Percentiles rank a stretch among this genome's conserved stretches.
Conservation (phyloP, 1,140 invertebrate species). For the Trachelipus rathkii region DNA sequence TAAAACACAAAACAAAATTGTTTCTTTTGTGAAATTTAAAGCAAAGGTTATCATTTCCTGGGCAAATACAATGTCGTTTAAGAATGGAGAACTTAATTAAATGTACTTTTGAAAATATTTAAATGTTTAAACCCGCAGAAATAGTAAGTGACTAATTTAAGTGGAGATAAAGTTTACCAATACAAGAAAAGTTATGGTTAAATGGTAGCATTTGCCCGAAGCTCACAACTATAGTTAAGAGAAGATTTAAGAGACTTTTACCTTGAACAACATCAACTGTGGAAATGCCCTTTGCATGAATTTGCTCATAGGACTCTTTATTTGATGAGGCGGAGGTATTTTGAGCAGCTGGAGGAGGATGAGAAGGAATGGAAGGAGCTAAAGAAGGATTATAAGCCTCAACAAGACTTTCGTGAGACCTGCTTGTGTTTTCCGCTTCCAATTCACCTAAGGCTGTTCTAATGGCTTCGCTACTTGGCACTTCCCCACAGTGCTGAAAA, state of each 20-base stretch:
- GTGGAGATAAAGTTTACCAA: too few species aligned
- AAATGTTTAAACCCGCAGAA: too few species aligned
- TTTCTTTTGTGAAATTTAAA: too few species aligned
- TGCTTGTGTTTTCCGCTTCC: conserved; percentile 9
- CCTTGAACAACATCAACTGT: conserved; percentile 31
- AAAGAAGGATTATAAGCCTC: conserved; percentile 1
- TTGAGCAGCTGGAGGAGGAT: conserved; percentile 26
- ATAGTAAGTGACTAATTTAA: too few species aligned
- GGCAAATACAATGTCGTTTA: too few species aligned
- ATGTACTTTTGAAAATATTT: too few species aligned
- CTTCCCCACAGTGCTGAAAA: conserved; percentile 27
- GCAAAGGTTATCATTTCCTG: too few species aligned
- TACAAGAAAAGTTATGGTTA: too few species aligned
- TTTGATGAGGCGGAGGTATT: conserved; percentile 25
- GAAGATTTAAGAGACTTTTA: background rate
- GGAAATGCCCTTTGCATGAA: conserved; percentile 19
- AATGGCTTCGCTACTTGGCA: conserved; percentile 36
- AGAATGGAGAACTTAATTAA: too few species aligned
- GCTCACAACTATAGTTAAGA: too few species aligned
- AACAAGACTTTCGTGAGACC: background rate
- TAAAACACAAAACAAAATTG: too few species aligned
- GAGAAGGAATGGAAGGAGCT: conserved; percentile 31
- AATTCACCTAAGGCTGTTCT: conserved; percentile 35
- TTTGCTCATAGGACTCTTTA: conserved; percentile 21
- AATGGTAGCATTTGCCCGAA: too few species aligned